A percentile compares a stretch with the other conserved stretches of the same genome.
These are phyloP conservation scores for Chitala chitala DNA, from an alignment of 2,113 vertebrate genomes.

Conservation along the genomic window DNA sequence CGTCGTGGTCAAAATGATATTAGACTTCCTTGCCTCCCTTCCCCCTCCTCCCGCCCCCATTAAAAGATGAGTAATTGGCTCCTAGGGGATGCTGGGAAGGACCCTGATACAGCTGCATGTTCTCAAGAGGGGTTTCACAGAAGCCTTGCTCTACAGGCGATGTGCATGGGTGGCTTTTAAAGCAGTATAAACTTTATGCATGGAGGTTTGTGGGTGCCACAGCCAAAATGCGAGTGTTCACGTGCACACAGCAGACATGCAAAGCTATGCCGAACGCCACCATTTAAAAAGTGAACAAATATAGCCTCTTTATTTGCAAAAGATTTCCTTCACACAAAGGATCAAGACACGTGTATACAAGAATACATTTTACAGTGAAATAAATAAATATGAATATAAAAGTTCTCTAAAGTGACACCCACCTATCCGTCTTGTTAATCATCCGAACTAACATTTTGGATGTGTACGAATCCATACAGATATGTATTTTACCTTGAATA, in stretches of 20 bases:
- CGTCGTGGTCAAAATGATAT: background rate
- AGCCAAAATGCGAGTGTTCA: background rate
- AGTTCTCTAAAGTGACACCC: no score
- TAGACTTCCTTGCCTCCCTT: background rate
- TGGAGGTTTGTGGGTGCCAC: background rate
- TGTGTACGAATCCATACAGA: no score
- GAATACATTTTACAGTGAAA: no score
- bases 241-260: background rate
- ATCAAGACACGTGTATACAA: no score
- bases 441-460: no score
- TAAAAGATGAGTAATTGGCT: conserved; percentile 29
- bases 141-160: background rate
- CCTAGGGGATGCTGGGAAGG: conserved; percentile 14
- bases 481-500: no score
- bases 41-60: conserved; percentile 12
- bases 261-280: background rate
- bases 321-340: no score
- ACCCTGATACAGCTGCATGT: conserved; percentile 8
- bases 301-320: no score
- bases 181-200: background rate
- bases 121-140: background rate
- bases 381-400: no score
- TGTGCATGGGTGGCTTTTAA: conserved; percentile 14
- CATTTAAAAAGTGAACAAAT: background rate
- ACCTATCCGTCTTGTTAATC: no score